These are phyloP conservation scores for Apolygus lucorum DNA, from an alignment of 1,140 invertebrate genomes.

Conservation along the genomic window DNA sequence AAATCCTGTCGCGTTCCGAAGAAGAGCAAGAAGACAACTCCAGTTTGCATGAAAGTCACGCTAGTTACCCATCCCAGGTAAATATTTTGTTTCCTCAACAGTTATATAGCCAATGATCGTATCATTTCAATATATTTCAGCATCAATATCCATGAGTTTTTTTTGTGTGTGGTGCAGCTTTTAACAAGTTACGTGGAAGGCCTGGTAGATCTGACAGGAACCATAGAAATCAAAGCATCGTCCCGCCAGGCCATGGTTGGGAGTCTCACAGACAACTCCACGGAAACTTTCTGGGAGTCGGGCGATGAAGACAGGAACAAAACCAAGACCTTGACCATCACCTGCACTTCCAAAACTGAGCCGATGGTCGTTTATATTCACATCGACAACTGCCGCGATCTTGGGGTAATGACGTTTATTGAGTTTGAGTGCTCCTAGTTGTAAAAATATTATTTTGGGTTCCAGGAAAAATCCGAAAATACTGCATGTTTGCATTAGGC, in stretches of 20 bases:
- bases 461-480: neutral
- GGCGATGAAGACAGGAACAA: constrained; percentile 93
- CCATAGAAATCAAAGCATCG: constrained; percentile 76
- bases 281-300: constrained; percentile 99
- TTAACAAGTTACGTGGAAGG: constrained; percentile 49
- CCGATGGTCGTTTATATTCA: constrained; percentile 72
- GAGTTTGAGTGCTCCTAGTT: neutral
- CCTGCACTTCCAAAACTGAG: constrained; percentile 47
- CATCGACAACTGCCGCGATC: constrained; percentile 86
- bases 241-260: constrained; percentile 88
- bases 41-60: constrained; percentile 54
- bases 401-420: constrained; percentile 52
- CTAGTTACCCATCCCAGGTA: constrained; percentile 41
- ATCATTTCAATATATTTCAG: too few relatives aligned
- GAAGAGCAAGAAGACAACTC: constrained; percentile 55
- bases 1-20: constrained; percentile 87
- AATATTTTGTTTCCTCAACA: too few relatives aligned
- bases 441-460: constrained; percentile 12
- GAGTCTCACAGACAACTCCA: constrained; percentile 85
- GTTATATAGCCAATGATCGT: too few relatives aligned
- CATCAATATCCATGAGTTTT: too few relatives aligned
- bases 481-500: too few relatives aligned
- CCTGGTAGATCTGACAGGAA: constrained; percentile 62
- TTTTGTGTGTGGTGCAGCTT: constrained; percentile 1
- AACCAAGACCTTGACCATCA: constrained; percentile 64